A percentile compares a stretch with the other conserved stretches of the same genome.
Evolutionary conservation across 1,140 invertebrate species (phyloP).

Genomic region (Gonatopus flavifemur): DNA sequence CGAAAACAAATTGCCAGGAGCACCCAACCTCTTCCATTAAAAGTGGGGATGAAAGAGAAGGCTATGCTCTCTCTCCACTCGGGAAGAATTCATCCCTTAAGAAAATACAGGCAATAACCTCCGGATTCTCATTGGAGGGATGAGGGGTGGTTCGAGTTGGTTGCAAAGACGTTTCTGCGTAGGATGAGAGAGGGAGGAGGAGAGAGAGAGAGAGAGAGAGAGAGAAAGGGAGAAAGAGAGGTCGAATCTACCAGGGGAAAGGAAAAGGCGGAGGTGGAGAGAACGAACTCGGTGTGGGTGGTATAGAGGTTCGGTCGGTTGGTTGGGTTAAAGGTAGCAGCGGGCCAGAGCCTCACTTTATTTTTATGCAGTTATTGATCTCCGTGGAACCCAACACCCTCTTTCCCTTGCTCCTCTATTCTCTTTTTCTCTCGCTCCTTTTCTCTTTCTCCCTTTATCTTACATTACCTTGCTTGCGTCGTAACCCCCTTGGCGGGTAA

Average conservation of each 20-base stretch:
- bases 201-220: slow-evolving; percentile 14
- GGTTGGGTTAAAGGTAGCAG: slow-evolving; percentile 57
- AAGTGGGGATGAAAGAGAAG: too few species aligned
- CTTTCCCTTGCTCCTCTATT: not conserved
- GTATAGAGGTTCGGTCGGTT: slow-evolving; percentile 26
- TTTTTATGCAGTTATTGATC: slow-evolving; percentile 61
- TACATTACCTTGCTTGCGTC: slow-evolving; percentile 21
- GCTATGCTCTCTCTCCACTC: slow-evolving; percentile 22
- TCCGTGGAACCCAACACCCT: slow-evolving; percentile 51
- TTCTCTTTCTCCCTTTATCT: slow-evolving; percentile 9
- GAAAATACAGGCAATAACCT: slow-evolving; percentile 57
- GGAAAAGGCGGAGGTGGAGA: slow-evolving; percentile 38
- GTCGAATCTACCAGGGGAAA: slow-evolving; percentile 22
- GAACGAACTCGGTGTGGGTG: slow-evolving; percentile 33
- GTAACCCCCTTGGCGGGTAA: too few species aligned
- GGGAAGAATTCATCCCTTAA: slow-evolving; percentile 51
- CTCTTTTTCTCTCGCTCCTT: not conserved
- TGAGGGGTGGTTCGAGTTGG: slow-evolving; percentile 11
- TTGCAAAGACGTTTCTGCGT: slow-evolving; percentile 12
- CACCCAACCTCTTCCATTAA: too few species aligned
- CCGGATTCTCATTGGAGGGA: slow-evolving; percentile 40
- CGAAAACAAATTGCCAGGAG: too few species aligned
- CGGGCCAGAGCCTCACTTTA: slow-evolving; percentile 58
- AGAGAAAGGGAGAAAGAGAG: slow-evolving; percentile 23
- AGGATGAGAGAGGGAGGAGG: slow-evolving; percentile 20